Percentiles rank a stretch among this genome's conserved stretches.
Evolutionary conservation across 2,888 invertebrate species (phyloP).

Genomic region (Unio delphinus): DNA sequence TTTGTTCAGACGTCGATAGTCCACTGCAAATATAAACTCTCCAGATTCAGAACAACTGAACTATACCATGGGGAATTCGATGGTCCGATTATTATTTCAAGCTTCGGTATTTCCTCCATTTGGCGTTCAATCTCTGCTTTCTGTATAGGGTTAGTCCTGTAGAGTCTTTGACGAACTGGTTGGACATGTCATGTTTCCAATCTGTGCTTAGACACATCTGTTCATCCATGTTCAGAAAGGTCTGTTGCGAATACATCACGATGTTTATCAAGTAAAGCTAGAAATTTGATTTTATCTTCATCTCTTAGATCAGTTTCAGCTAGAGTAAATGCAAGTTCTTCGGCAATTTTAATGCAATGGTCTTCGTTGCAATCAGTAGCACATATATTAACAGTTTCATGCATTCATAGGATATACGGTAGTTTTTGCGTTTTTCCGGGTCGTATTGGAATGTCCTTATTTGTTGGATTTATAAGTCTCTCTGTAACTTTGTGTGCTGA

Average conservation of each 20-base stretch:
- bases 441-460: no score
- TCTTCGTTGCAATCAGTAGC: background rate
- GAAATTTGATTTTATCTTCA: constrained; percentile 4
- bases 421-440: no score
- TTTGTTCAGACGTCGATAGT: no score
- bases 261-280: constrained; percentile 8
- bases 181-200: constrained; percentile 7
- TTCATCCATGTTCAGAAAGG: constrained; percentile 10
- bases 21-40: no score
- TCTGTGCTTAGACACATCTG: constrained; percentile 9
- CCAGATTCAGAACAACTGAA: no score
- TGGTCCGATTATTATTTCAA: no score
- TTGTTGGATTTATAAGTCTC: no score
- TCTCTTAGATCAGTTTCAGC: constrained; percentile 1
- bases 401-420: no score
- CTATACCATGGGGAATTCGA: no score
- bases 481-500: no score
- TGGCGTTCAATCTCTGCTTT: constrained; percentile 9
- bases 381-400: no score
- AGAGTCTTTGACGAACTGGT: constrained; percentile 6
- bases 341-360: constrained; percentile 1
- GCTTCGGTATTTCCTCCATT: no score
- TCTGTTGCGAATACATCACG: constrained; percentile 12
- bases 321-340: constrained; percentile 6
- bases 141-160: constrained; percentile 9